phyloP scores from a whole-genome alignment of 1,140 invertebrate genomes.

The Tyrophagus putrescentiae region DNA sequence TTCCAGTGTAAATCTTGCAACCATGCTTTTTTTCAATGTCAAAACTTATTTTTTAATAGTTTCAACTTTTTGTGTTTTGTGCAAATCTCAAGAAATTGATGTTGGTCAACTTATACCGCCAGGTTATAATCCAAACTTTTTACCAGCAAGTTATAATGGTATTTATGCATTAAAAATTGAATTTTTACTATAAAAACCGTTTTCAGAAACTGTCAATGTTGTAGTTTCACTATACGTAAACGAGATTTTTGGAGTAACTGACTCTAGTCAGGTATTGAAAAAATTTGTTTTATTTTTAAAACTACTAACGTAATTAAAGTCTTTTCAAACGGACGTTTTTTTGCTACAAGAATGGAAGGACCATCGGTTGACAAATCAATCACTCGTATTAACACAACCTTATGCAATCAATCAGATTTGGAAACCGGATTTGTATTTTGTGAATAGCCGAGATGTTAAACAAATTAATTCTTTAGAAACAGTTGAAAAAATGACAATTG shows the following conservation, averaged over 20 bases:
- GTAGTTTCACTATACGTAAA: constrained; percentile 5
- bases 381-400: not conserved
- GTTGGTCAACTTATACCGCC: no score
- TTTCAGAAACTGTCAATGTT: not conserved
- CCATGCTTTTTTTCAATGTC: no score
- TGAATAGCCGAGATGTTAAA: not conserved
- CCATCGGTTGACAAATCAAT: not conserved
- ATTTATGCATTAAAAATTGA: no score
- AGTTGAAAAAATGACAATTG: constrained; percentile 5
- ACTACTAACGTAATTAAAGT: constrained; percentile 13
- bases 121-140: no score
- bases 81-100: no score
- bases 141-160: no score
- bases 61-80: no score
- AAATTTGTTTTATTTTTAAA: no score
- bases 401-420: constrained; percentile 22
- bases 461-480: not conserved
- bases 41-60: no score
- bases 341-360: constrained; percentile 12
- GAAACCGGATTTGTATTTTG: constrained; percentile 16
- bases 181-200: no score
- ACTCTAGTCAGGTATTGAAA: no score
- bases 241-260: not conserved
- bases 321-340: constrained; percentile 4
- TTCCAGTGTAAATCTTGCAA: no score